Conservation (phyloP, 2,888 invertebrate species). For the Glaucopsyche alexis region DNA sequence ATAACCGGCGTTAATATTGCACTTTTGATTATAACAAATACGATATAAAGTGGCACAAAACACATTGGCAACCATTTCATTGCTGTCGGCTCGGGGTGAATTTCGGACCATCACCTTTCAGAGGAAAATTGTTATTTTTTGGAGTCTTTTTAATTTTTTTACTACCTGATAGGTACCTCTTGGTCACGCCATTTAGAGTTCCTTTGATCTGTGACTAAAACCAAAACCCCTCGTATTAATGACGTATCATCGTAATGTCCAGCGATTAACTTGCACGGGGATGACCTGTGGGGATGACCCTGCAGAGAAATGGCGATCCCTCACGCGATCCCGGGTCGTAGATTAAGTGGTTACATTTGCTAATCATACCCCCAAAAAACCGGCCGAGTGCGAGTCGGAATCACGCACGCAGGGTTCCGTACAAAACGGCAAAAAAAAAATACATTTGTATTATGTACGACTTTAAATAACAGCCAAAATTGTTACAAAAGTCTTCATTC, state of each 20-base stretch:
- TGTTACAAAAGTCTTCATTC: no score
- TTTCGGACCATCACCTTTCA: no score
- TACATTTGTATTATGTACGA: no score
- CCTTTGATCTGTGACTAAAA: slow-evolving; percentile 27
- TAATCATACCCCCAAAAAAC: background rate
- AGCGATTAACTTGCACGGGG: slow-evolving; percentile 70
- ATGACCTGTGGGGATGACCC: slow-evolving; percentile 61
- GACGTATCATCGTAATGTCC: slow-evolving; percentile 61
- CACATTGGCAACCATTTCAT: no score
- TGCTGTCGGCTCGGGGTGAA: no score
- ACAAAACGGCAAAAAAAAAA: no score
- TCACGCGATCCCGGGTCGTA: slow-evolving; percentile 58
- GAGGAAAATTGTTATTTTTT: background rate
- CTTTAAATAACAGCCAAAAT: no score
- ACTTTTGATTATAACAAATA: no score
- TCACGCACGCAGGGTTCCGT: no score
- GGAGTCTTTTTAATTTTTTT: background rate
- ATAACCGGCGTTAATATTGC: no score
- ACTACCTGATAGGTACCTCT: background rate
- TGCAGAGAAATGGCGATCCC: slow-evolving; percentile 53
- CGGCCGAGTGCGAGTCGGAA: no score
- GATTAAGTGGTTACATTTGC: slow-evolving; percentile 55
- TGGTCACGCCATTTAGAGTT: background rate
- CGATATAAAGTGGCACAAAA: no score
- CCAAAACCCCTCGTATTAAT: slow-evolving; percentile 45